Evolutionary conservation across 2,797 vertebrate genomes (phyloP).

Genomic region (Acropternis orthonyx): DNA sequence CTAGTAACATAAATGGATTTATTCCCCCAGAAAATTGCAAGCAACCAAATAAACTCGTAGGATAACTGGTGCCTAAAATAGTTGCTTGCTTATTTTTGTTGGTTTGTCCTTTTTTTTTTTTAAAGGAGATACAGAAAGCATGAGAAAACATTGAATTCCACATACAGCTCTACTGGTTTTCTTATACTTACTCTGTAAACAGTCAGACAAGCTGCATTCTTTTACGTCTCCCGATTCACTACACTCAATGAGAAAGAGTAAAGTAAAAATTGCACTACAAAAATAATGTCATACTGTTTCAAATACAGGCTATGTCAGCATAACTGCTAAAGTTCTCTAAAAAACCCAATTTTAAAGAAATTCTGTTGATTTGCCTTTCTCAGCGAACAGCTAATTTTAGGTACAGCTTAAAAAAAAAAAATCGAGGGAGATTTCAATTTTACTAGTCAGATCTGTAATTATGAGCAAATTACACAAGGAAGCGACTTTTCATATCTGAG

Average conservation of each 20-base stretch:
- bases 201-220: background rate
- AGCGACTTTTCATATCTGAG: background rate
- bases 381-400: background rate
- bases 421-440: background rate
- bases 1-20: background rate
- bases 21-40: background rate
- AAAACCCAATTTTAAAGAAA: background rate
- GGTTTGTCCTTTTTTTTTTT: background rate
- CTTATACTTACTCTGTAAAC: background rate
- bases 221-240: background rate
- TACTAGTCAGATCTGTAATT: accelerated
- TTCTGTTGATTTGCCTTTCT: background rate
- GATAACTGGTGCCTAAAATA: background rate
- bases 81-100: background rate
- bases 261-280: background rate
- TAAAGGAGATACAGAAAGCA: background rate
- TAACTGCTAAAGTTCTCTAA: background rate
- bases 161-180: background rate
- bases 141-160: background rate
- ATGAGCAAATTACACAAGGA: background rate
- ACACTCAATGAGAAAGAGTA: background rate
- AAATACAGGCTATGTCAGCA: background rate
- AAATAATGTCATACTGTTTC: background rate
- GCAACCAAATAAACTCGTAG: background rate
- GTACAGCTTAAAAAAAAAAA: background rate